Base-by-base conservation (phyloP, 2,888 invertebrate species). In the Choreutis nemorana region DNA sequence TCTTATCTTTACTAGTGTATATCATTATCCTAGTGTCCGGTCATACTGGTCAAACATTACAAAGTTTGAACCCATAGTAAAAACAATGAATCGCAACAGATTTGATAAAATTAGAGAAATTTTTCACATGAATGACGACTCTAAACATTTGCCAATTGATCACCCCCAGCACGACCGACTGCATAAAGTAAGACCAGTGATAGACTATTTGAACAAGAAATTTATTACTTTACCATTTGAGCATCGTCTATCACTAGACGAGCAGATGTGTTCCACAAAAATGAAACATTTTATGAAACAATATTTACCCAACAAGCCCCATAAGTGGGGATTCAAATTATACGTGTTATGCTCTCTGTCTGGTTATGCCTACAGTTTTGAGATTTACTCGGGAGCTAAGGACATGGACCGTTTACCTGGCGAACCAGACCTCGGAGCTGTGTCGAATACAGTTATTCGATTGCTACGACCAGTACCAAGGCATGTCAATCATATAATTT, bases 301-400 rank as follows among this genome's bases (percentile, higher is more conserved):
- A 15, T 46, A 44, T 27, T 27, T 45, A 21, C 41, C 43, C 4
- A 38, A 42, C 2, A 44, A 44, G 30, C 48, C 49, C 33, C 49
- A 51, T 33, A 48, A 48, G 34, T 50, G 48, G 45, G 45, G 51
- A 21, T 53, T 28, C 33, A 42, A 42, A 36, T 33, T 42, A 29
- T 38, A 36, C 27, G 42, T 45, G 22, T 33, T 46, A 27, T 45
- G 40, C 31, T 37, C 36, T 38, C 30, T 44, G 21, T 38, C 34
- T 34, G 43, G 43, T 9, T 48, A 40, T 41, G 43, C 45, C 26
- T 37, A 48, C 33, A 37, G 30, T 31, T 45, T 45, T 41, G 42
- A 46, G 33, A 36, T 48, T 32, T 48, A 45, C 34, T 38, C 42
- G 24, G 41, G 43, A 30, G 34, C 35, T 33, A 34, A 37, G 22